Evolutionary conservation across 2,797 vertebrate species (phyloP).

Genomic region (Leptatherina wallacei): DNA sequence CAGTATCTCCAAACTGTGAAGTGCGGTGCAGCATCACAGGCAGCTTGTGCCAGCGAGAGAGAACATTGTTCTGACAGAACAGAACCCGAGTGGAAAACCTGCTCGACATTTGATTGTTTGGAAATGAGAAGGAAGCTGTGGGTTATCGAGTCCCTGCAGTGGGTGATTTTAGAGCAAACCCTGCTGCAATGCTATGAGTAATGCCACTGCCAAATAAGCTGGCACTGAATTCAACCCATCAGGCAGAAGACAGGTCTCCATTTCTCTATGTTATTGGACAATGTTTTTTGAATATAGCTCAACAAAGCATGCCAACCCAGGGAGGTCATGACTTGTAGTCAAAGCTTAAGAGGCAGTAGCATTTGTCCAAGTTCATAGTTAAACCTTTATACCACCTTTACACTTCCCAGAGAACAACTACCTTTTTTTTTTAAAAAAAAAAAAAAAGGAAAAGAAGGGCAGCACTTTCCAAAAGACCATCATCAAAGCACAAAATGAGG

Average conservation of each 20-base stretch:
- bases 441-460: neutral
- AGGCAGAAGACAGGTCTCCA: slow-evolving; percentile 38
- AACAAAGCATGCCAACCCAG: neutral
- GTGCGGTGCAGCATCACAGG: slow-evolving; percentile 34
- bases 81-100: slow-evolving; percentile 43
- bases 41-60: slow-evolving; percentile 43
- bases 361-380: neutral
- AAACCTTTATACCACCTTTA: neutral
- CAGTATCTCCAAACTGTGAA: slow-evolving; percentile 52
- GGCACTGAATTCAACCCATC: slow-evolving; percentile 46
- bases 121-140: slow-evolving; percentile 55
- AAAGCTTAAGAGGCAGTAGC: neutral
- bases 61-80: slow-evolving; percentile 47
- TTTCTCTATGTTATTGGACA: slow-evolving; percentile 38
- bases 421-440: neutral
- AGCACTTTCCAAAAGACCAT: neutral
- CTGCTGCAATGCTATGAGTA: slow-evolving; percentile 59
- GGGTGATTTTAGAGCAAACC: slow-evolving; percentile 58
- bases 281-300: slow-evolving; percentile 12
- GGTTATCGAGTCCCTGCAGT: slow-evolving; percentile 53
- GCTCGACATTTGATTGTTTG: slow-evolving; percentile 65
- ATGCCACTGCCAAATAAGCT: slow-evolving; percentile 68
- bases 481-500: slow-evolving; percentile 33
- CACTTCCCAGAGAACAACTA: neutral
- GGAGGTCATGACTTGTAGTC: neutral